Conservation (phyloP, 1,140 invertebrate genomes). For the Brachionus rotundiformis region DNA sequence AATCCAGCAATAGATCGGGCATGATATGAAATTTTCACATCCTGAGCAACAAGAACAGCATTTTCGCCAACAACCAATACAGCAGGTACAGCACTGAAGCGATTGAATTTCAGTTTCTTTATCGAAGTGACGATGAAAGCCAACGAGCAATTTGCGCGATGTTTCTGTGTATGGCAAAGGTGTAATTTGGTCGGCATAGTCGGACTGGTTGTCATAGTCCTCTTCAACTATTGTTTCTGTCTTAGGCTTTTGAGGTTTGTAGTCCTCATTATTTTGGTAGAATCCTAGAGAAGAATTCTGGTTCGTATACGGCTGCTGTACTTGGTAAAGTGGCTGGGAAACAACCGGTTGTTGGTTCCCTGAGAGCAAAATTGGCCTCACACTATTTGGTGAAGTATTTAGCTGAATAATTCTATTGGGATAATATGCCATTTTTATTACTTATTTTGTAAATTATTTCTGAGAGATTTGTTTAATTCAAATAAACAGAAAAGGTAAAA, state of each 20-base stretch:
- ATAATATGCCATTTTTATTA: conserved; percentile 23
- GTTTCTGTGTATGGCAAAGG: background rate
- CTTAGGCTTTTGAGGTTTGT: background rate
- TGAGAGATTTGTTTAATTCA: background rate
- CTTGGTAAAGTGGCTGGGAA: background rate
- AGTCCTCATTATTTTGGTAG: background rate
- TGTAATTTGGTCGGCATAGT: background rate
- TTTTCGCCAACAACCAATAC: conserved; percentile 33
- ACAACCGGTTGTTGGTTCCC: background rate
- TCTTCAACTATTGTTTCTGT: background rate
- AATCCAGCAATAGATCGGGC: conserved; percentile 50
- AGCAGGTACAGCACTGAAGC: conserved; percentile 48
- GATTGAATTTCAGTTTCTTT: conserved; percentile 44
- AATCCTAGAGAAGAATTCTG: background rate
- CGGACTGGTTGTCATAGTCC: background rate
- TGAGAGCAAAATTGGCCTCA: background rate
- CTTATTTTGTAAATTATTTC: background rate
- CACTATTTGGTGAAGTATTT: background rate
- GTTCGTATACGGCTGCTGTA: background rate
- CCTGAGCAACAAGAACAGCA: conserved; percentile 41
- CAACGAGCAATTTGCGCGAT: conserved; percentile 8
- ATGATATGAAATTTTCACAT: conserved; percentile 51
- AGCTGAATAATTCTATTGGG: background rate
- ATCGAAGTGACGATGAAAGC: conserved; percentile 30
- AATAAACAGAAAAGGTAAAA: conserved; percentile 14